Percentiles rank a stretch among this genome's conserved stretches.
These are phyloP conservation scores for Hetaerina titia DNA, from an alignment of 2,888 invertebrate species.

Conservation along the genomic window DNA sequence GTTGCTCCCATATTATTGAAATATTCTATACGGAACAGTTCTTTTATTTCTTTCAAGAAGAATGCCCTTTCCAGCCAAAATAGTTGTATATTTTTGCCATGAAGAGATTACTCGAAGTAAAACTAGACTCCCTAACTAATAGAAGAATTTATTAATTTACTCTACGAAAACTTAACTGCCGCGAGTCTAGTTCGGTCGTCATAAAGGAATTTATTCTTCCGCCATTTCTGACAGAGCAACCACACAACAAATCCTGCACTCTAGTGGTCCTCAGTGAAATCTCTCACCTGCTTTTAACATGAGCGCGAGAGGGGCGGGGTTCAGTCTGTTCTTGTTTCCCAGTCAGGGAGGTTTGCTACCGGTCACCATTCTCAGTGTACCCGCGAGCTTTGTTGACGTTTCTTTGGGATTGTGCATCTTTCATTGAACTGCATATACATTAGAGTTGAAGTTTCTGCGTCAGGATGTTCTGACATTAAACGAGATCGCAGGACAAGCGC, in stretches of 20 bases:
- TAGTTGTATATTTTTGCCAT: too few relatives aligned
- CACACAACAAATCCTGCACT: constrained; percentile 44
- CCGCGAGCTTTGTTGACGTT: background rate
- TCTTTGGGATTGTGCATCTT: background rate
- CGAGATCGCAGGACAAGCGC: background rate
- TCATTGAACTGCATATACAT: background rate
- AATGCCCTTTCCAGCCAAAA: too few relatives aligned
- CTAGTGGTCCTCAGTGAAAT: background rate
- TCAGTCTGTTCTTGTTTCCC: constrained; percentile 52
- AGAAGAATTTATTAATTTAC: too few relatives aligned
- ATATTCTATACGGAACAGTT: too few relatives aligned
- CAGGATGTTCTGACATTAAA: background rate
- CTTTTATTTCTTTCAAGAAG: too few relatives aligned
- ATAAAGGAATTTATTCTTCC: background rate
- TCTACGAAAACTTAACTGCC: too few relatives aligned
- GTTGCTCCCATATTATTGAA: too few relatives aligned
- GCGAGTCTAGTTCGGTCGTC: too few relatives aligned
- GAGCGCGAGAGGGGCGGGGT: constrained; percentile 25
- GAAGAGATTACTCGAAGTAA: too few relatives aligned
- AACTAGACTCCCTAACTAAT: too few relatives aligned
- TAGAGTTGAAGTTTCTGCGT: background rate
- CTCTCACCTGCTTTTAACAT: background rate
- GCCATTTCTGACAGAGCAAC: background rate
- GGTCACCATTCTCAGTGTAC: background rate
- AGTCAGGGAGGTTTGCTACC: background rate